Conservation (phyloP, 2,797 vertebrate genomes). For the Chloroceryle amazona region DNA sequence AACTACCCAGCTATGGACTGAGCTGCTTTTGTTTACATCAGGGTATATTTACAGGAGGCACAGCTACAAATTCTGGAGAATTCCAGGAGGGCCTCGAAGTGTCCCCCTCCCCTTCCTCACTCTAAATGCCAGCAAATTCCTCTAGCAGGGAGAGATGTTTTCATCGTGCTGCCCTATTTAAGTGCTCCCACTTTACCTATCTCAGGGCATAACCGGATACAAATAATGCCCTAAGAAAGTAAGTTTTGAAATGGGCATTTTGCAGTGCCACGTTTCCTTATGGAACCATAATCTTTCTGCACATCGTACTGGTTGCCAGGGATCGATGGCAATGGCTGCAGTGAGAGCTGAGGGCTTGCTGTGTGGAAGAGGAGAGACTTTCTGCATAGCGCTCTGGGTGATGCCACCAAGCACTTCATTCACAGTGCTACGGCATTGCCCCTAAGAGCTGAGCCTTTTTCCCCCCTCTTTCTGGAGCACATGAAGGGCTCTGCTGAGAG, state of each 20-base stretch:
- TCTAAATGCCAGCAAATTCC: neutral
- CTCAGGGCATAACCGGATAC: neutral
- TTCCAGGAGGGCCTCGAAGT: neutral
- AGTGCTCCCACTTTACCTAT: neutral
- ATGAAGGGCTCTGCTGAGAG: conserved; percentile 36
- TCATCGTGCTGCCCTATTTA: neutral
- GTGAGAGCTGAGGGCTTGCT: neutral
- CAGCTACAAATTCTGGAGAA: neutral
- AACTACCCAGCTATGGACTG: rapidly evolving
- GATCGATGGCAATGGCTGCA: neutral
- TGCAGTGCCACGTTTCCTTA: neutral
- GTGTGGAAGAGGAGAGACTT: neutral
- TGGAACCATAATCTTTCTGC: neutral
- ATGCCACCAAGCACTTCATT: neutral
- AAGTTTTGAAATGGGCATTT: neutral
- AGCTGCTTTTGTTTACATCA: neutral
- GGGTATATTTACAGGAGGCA: neutral
- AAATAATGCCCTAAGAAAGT: neutral
- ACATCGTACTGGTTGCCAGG: neutral
- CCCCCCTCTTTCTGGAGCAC: conserved; percentile 20
- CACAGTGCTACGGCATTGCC: neutral
- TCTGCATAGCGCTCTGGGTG: neutral
- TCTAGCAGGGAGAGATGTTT: neutral
- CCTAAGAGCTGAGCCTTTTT: neutral
- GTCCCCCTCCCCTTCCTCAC: neutral